Evolutionary conservation across 2,113 vertebrate genomes (phyloP), one percentile per base, ranked within the genome.

Genomic region (Clupea harengus): DNA sequence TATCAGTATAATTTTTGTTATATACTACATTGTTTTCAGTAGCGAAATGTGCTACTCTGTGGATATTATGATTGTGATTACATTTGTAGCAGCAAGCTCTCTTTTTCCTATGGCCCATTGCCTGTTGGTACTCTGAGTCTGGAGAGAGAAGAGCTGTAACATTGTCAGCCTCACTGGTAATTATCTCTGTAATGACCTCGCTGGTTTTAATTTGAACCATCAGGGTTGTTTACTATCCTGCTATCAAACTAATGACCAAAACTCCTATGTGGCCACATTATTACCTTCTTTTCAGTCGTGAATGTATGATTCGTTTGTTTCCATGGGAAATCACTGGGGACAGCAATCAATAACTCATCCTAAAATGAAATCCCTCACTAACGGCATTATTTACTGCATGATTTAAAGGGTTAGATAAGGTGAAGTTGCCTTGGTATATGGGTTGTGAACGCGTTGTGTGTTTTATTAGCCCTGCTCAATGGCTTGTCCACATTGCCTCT

Each of bases 231-330:
- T 78, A 78, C 72, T 78, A 78, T 39, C 72, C 15, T 39, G 72
- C 72, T 13, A 78, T 78, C 72, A 78, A 78, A 78, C 28, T 78
- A 78, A 78, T 78, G 72, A 32, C 25, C 72, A 78, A 78, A 78
- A 78, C 72, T 44, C 18, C 72, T 44, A 78, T 39, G 28, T 39
- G 39, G 72, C 10, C 72, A 78, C 28, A 78, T 78, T 32, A 78
- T 39, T 17, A 32, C 32, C 18, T 78, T 18, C 28, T 39, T 78
- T 28, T 78, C 72, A 78, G 28, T 78, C 72, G 15, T 32, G 72
- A 39, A 78, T 67, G n/a, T 28, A 25, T 60, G 54, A 60, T 60
- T 60, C 20, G 54, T 60, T 17, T 39, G 25, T 78, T 39, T 32
- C 25, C 72, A 39, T 78, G 25, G 3, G 20, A 22, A 60, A 22